These are phyloP conservation scores for Quadroppia sp. DNA, from an alignment of 2,888 invertebrate genomes.

Conservation along the genomic window DNA sequence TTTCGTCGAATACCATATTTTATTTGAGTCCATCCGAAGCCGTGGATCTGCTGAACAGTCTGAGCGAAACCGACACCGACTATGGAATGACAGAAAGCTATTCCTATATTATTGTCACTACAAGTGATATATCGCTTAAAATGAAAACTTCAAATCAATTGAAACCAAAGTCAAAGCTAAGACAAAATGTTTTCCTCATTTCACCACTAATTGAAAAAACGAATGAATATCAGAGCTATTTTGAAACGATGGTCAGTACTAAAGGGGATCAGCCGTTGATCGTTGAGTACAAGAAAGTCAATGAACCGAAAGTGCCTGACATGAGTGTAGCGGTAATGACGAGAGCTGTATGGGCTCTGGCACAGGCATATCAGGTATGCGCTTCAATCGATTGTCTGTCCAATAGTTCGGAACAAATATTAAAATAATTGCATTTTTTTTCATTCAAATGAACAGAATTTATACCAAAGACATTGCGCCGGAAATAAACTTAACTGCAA, in stretches of 20 bases:
- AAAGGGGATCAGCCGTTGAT: conserved; percentile 36
- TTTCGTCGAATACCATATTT: conserved; percentile 36
- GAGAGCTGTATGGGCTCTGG: conserved; percentile 46
- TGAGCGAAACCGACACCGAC: not conserved
- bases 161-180: conserved; percentile 14
- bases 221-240: conserved; percentile 31
- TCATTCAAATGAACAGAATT: not conserved
- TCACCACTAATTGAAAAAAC: conserved; percentile 36
- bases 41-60: conserved; percentile 36
- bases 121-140: conserved; percentile 10
- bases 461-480: conserved; percentile 17
- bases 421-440: too few relatives aligned
- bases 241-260: conserved; percentile 18
- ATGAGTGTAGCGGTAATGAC: conserved; percentile 44
- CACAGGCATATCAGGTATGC: conserved; percentile 40
- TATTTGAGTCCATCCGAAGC: conserved; percentile 39
- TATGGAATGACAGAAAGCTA: conserved; percentile 5
- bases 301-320: not conserved
- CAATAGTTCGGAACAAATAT: too few relatives aligned
- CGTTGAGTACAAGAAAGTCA: conserved; percentile 21
- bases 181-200: conserved; percentile 30
- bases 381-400: not conserved
- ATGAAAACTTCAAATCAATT: conserved; percentile 10
- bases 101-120: conserved; percentile 24
- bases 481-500: conserved; percentile 26